Conservation (phyloP, 2,797 vertebrate species). For the Sebastiscus albofasciatus region DNA sequence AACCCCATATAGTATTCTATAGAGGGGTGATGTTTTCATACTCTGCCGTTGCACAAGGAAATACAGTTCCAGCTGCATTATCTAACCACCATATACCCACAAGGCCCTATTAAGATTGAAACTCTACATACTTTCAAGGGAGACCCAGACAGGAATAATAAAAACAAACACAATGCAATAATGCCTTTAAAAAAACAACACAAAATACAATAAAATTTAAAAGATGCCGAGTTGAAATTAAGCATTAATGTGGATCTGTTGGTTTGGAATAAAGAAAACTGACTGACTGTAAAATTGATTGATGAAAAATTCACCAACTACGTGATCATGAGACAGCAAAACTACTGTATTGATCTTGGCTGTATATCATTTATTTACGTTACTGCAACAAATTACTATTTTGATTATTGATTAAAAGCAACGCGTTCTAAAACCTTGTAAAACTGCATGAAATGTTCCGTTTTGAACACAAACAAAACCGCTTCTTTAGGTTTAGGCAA, state of each 20-base stretch:
- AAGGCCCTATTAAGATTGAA: not conserved
- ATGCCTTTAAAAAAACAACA: not conserved
- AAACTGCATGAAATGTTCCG: too few species aligned
- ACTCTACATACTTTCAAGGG: not conserved
- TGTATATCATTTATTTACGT: not conserved
- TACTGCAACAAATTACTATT: not conserved
- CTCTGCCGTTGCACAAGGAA: not conserved
- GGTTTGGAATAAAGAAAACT: not conserved
- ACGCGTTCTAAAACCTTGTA: too few species aligned
- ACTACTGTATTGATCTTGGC: not conserved
- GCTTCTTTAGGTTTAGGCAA: too few species aligned
- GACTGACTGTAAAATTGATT: not conserved
- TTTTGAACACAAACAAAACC: too few species aligned
- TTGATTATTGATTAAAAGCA: not conserved
- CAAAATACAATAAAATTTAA: not conserved
- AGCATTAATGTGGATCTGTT: not conserved
- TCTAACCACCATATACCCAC: not conserved
- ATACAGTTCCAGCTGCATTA: not conserved
- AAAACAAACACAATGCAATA: not conserved
- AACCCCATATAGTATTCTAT: constrained; percentile 9
- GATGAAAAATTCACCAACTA: not conserved
- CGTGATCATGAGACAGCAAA: not conserved
- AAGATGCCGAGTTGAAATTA: not conserved
- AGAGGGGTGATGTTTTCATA: constrained; percentile 12
- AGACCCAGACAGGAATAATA: not conserved